Conservation (phyloP, 2,797 vertebrate genomes). For the Anguilla anguilla region DNA sequence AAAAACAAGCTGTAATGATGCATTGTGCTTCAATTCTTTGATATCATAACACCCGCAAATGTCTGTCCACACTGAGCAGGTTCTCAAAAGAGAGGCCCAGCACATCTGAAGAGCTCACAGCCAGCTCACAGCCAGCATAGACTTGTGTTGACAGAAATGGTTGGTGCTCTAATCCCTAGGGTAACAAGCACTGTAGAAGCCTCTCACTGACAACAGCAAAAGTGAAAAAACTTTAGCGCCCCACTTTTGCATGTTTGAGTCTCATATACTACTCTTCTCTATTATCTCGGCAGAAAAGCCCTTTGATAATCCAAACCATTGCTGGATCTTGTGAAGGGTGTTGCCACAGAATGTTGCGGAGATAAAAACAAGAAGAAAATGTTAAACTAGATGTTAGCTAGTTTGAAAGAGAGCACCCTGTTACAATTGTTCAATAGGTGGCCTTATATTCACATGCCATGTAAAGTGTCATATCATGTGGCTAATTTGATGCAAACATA, state of each 20-base stretch:
- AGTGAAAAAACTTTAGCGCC: slow-evolving; percentile 32
- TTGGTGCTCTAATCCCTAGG: slow-evolving; percentile 35
- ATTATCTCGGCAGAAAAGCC: slow-evolving; percentile 14
- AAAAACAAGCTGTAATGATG: background rate
- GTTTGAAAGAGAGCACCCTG: background rate
- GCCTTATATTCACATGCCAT: background rate
- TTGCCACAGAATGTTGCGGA: background rate
- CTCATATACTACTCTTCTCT: slow-evolving; percentile 16
- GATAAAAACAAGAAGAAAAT: background rate
- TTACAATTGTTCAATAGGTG: background rate
- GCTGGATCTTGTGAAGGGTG: background rate
- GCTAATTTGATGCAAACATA: background rate
- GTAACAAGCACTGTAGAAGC: slow-evolving; percentile 41
- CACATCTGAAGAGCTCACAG: slow-evolving; percentile 35
- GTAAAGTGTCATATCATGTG: too few species aligned
- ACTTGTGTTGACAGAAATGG: background rate
- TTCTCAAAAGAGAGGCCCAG: slow-evolving; percentile 20
- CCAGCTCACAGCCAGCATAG: slow-evolving; percentile 32
- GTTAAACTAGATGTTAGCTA: background rate
- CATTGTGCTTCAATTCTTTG: background rate
- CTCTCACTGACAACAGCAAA: slow-evolving; percentile 37
- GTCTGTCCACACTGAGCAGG: background rate
- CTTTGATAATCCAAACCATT: background rate
- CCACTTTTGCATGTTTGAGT: slow-evolving; percentile 30
- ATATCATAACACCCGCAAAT: background rate